phyloP scores from a whole-genome alignment of 30 jellyfish, hydroid and myxozoan genomes.

The Hydractinia symbiolongicarpus region DNA sequence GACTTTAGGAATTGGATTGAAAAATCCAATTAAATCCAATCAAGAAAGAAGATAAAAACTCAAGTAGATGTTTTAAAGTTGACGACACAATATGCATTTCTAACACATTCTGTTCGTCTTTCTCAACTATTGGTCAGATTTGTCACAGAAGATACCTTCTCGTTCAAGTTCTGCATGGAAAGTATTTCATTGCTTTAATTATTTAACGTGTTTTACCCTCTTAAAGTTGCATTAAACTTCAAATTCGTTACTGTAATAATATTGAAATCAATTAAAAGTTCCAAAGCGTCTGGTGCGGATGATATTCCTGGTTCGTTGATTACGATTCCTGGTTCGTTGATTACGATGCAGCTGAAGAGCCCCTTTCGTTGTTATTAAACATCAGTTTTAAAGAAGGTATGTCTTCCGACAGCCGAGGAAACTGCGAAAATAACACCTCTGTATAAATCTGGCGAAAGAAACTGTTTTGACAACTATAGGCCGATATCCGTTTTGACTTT shows the following conservation, averaged over 20 bases:
- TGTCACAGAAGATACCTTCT: background rate
- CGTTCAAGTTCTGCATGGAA: background rate
- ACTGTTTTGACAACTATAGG: background rate
- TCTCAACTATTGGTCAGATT: no score
- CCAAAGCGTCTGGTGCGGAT: background rate
- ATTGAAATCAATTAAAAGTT: background rate
- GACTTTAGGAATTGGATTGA: no score
- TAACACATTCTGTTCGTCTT: no score
- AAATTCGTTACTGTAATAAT: background rate
- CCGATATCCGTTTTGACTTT: background rate
- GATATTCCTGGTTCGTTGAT: background rate
- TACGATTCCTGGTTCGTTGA: background rate
- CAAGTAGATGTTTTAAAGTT: no score
- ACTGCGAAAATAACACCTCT: slow-evolving; percentile 2
- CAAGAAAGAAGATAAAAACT: no score
- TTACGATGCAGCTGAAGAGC: background rate
- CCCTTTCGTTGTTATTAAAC: background rate
- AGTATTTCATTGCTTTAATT: background rate
- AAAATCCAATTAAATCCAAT: no score
- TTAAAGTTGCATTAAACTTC: background rate
- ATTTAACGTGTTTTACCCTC: background rate
- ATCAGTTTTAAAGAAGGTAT: background rate
- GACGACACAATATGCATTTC: no score
- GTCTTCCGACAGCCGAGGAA: background rate
- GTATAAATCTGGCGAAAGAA: slow-evolving; percentile 4